These are phyloP conservation scores for Hypotaenidia okinawae DNA, from an alignment of 2,797 vertebrate species.

Conservation along the genomic window DNA sequence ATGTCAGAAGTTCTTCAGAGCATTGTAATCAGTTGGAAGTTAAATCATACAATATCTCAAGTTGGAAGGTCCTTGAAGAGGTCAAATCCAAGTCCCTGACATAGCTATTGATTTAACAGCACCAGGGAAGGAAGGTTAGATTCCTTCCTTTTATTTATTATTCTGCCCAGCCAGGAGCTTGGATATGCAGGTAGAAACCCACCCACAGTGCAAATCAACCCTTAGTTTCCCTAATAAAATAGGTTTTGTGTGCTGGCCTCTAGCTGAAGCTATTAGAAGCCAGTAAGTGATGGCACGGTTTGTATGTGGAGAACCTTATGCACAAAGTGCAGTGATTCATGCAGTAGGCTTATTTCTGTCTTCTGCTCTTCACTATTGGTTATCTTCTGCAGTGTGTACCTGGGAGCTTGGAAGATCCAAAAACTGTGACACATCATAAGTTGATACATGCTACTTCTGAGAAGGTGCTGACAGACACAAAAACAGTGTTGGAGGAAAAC, in stretches of 20 bases:
- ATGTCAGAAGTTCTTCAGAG: not conserved
- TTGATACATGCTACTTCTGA: conserved; percentile 92
- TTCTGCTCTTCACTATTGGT: not conserved
- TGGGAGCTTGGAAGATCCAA: conserved; percentile 95
- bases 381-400: conserved; percentile 82
- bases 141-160: not conserved
- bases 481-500: conserved; percentile 90
- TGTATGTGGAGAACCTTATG: not conserved
- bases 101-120: not conserved
- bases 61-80: not conserved
- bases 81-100: not conserved
- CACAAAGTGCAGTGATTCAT: not conserved
- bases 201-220: not conserved
- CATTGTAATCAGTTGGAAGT: no score
- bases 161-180: not conserved
- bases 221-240: not conserved
- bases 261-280: not conserved
- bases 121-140: not conserved
- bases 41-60: not conserved
- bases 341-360: not conserved
- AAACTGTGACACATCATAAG: conserved; percentile 93
- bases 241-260: not conserved
- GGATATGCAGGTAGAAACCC: not conserved
- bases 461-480: conserved; percentile 90
- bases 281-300: not conserved